These are phyloP conservation scores for Cloeon dipterum DNA, from an alignment of 2,888 invertebrate genomes.

Conservation along the genomic window DNA sequence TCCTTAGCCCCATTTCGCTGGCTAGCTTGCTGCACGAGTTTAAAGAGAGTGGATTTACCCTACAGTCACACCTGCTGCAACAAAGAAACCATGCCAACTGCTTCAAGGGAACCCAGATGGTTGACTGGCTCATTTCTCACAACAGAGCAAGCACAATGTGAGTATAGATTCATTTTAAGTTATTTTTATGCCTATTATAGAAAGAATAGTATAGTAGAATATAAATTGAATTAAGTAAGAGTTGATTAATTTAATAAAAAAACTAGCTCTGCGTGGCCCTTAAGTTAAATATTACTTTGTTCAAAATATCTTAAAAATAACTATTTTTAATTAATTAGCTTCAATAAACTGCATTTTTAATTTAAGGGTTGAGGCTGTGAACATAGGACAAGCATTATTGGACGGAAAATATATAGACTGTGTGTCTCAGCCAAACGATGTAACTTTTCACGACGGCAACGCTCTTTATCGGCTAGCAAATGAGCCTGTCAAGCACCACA, in stretches of 20 bases:
- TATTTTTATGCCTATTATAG: no score
- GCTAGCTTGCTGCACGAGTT: constrained; percentile 37
- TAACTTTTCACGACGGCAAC: constrained; percentile 33
- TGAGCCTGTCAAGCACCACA: constrained; percentile 3
- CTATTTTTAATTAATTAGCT: no score
- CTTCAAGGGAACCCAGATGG: constrained; percentile 54
- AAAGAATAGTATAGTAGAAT: no score
- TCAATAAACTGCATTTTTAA: no score
- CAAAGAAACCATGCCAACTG: constrained; percentile 50
- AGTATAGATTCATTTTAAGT: no score
- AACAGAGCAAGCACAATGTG: constrained; percentile 54
- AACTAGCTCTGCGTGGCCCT: background rate
- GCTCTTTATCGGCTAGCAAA: constrained; percentile 27
- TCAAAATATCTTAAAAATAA: no score
- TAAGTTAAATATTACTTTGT: background rate
- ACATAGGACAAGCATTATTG: constrained; percentile 54
- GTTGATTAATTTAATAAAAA: no score
- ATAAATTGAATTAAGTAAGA: no score
- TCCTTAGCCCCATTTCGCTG: constrained; percentile 32
- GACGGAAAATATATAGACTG: constrained; percentile 50
- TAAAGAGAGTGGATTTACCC: constrained; percentile 27
- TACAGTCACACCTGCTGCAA: constrained; percentile 40
- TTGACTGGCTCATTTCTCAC: constrained; percentile 63
- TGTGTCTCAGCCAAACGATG: constrained; percentile 23
- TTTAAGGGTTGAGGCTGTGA: constrained; percentile 46